Conservation (phyloP, 2,797 vertebrate species). For the Rhinichthys osculus region DNA sequence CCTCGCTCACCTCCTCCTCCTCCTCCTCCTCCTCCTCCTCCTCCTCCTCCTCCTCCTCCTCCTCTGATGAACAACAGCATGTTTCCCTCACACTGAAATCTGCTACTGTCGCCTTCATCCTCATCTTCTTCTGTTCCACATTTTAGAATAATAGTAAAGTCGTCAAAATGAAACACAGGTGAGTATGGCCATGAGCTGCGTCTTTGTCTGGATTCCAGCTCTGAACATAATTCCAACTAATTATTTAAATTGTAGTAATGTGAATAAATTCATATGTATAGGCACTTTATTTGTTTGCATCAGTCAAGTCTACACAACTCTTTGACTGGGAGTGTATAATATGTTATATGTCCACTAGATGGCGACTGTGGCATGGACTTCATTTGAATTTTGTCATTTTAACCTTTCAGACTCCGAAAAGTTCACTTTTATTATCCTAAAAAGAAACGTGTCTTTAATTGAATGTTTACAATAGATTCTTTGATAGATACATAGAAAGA, state of each 20-base stretch:
- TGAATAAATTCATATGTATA: not conserved
- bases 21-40: too few relatives aligned
- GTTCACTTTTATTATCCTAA: not conserved
- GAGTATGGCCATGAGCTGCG: not conserved
- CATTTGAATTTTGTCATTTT: not conserved
- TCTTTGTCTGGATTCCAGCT: not conserved
- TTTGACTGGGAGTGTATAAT: not conserved
- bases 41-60: conserved; percentile 10
- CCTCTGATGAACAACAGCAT: conserved; percentile 1
- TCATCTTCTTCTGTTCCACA: not conserved
- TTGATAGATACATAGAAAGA: conserved; percentile 15
- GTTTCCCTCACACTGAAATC: not conserved
- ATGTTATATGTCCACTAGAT: conserved; percentile 33
- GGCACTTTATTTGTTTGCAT: not conserved
- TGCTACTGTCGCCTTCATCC: not conserved
- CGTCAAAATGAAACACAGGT: not conserved
- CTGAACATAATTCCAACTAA: not conserved
- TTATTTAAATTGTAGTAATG: not conserved
- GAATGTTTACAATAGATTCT: conserved; percentile 14
- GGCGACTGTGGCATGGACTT: conserved; percentile 12
- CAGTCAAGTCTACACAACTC: not conserved
- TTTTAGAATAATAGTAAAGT: not conserved
- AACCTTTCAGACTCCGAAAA: not conserved
- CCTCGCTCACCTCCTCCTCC: conserved; percentile 12
- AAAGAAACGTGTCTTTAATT: conserved; percentile 4